phyloP scores from a whole-genome alignment of 1,140 invertebrate species.

The Asbolus verrucosus region DNA sequence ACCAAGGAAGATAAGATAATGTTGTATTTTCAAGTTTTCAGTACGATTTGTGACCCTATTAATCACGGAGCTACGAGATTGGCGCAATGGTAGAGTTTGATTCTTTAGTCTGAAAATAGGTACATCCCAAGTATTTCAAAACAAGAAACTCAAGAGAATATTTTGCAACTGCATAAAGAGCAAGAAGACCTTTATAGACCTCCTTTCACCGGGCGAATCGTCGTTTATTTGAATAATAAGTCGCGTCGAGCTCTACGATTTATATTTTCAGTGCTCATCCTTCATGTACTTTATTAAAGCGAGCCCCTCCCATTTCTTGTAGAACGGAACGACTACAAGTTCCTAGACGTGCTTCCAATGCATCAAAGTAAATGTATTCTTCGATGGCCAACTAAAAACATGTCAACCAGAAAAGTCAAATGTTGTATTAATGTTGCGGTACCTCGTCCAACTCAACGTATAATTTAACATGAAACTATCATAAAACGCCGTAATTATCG shows the following conservation, averaged over 20 bases:
- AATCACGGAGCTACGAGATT: too few species aligned
- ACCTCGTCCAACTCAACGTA: conserved; percentile 5
- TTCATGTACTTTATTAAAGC: neutral
- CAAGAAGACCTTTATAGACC: neutral
- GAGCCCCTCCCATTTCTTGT: conserved; percentile 2
- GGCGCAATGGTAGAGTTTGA: too few species aligned
- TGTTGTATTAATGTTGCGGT: conserved; percentile 15
- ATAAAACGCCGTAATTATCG: conserved; percentile 19
- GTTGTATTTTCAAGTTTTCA: too few species aligned
- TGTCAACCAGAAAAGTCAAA: conserved; percentile 19
- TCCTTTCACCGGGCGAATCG: neutral
- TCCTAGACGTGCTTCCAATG: neutral
- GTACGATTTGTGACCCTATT: too few species aligned
- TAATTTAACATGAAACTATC: conserved; percentile 22
- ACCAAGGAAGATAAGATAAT: too few species aligned
- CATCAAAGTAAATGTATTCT: neutral
- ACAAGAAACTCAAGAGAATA: too few species aligned
- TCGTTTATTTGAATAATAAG: conserved; percentile 4
- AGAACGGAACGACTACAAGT: neutral
- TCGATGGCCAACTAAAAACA: neutral
- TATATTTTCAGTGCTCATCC: conserved; percentile 24
- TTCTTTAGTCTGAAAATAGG: too few species aligned
- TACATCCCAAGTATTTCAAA: too few species aligned
- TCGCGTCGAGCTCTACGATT: conserved; percentile 9
- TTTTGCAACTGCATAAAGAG: neutral